These are phyloP conservation scores for Amphipoea oculea DNA, from an alignment of 2,888 invertebrate genomes.

Conservation along the genomic window DNA sequence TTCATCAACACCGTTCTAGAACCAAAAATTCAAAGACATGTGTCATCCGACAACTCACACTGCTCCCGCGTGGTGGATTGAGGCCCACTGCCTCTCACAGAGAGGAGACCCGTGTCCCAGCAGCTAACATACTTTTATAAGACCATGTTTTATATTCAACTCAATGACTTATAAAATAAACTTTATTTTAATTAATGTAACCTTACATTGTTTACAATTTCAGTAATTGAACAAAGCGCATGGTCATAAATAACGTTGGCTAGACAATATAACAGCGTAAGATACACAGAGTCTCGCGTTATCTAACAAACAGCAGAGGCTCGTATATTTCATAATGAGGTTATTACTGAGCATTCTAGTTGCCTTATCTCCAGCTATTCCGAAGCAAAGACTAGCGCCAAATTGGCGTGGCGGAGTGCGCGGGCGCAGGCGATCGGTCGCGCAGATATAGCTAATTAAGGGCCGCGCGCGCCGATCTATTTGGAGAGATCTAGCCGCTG, in stretches of 20 bases:
- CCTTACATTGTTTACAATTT: constrained; percentile 55
- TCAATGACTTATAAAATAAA: constrained; percentile 3
- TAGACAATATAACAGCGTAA: constrained; percentile 51
- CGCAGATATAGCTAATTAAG: constrained; percentile 89
- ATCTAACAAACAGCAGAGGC: constrained; percentile 82
- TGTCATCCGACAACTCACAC: background rate
- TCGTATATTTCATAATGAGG: constrained; percentile 89
- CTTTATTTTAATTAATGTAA: constrained; percentile 42
- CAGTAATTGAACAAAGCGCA: constrained; percentile 59
- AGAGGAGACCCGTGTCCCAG: background rate
- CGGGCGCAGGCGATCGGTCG: constrained; percentile 85
- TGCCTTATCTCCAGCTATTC: constrained; percentile 85
- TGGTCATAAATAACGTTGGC: constrained; percentile 59
- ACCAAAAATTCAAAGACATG: background rate
- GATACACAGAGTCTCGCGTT: constrained; percentile 74
- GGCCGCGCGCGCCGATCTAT: constrained; percentile 88
- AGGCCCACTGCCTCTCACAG: background rate
- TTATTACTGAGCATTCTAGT: constrained; percentile 88
- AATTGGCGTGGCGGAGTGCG: constrained; percentile 89
- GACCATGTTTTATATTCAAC: constrained; percentile 3
- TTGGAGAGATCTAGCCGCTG: constrained; percentile 89
- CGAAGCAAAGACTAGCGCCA: constrained; percentile 86
- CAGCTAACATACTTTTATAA: background rate
- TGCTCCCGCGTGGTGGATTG: too few relatives aligned
- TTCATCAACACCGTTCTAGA: background rate